Conservation (phyloP, 2,797 vertebrate genomes). For the Sylvia borin region DNA sequence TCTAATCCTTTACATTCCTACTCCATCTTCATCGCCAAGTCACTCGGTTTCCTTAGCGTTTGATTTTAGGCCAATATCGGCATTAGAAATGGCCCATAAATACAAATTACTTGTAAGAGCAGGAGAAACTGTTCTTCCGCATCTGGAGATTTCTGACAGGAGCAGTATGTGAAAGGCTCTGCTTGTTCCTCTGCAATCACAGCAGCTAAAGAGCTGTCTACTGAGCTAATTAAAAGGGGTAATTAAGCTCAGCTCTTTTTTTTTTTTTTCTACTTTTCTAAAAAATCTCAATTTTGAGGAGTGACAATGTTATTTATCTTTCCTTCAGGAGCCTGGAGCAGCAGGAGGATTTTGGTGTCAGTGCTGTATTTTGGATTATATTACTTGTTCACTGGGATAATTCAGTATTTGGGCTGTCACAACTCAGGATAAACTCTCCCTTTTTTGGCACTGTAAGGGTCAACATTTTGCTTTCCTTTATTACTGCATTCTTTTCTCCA, state of each 20-base stretch:
- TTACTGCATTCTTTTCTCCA: not conserved
- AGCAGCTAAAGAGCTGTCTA: not conserved
- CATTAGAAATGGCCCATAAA: conserved; percentile 26
- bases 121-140: not conserved
- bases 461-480: not conserved
- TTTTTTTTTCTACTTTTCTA: not conserved
- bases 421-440: not conserved
- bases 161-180: not conserved
- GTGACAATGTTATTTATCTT: not conserved
- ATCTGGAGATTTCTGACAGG: not conserved
- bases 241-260: not conserved
- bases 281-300: not conserved
- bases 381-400: not conserved
- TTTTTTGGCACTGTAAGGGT: not conserved
- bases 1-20: conserved; percentile 77
- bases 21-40: conserved; percentile 44
- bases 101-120: not conserved
- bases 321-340: not conserved
- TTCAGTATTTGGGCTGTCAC: not conserved
- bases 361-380: not conserved
- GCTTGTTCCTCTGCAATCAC: not conserved
- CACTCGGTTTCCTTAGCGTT: conserved; percentile 35
- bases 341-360: not conserved
- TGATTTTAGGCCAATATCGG: conserved; percentile 56
- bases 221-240: not conserved